A percentile compares a stretch with the other conserved stretches of the same genome.
phyloP scores from a whole-genome alignment of 2,113 vertebrate genomes.

The Oophaga pumilio region DNA sequence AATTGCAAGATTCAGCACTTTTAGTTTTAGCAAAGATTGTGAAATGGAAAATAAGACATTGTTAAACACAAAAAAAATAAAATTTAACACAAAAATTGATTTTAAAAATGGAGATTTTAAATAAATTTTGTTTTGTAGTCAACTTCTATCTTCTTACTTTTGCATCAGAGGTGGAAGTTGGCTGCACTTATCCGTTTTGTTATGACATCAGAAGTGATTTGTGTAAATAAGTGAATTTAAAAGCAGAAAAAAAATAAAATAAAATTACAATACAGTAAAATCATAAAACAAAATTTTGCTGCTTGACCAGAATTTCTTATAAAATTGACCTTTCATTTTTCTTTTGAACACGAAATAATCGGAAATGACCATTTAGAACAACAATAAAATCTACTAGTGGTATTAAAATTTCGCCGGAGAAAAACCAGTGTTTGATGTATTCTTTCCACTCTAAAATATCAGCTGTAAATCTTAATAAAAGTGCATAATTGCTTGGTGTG shows the following conservation, averaged over 20 bases:
- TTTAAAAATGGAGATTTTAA: too few species aligned
- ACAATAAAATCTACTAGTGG: slow-evolving; percentile 29
- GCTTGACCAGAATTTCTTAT: background rate
- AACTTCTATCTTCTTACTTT: background rate
- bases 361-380: slow-evolving; percentile 30
- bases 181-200: background rate
- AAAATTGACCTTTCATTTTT: slow-evolving; percentile 17
- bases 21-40: too few species aligned
- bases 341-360: slow-evolving; percentile 13
- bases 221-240: background rate
- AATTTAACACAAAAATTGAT: too few species aligned
- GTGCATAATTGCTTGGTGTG: slow-evolving; percentile 53
- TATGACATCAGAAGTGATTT: background rate
- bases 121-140: background rate
- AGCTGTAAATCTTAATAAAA: slow-evolving; percentile 53
- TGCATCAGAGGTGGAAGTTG: background rate
- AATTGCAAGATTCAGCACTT: too few species aligned
- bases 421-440: slow-evolving; percentile 17
- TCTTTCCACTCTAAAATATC: slow-evolving; percentile 50
- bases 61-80: too few species aligned
- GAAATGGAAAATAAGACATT: too few species aligned
- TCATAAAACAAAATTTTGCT: background rate
- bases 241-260: background rate
- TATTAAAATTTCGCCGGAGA: background rate
- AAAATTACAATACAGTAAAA: background rate